Evolutionary conservation across 2,888 invertebrate genomes (phyloP).

Genomic region (Drosophila formosana): DNA sequence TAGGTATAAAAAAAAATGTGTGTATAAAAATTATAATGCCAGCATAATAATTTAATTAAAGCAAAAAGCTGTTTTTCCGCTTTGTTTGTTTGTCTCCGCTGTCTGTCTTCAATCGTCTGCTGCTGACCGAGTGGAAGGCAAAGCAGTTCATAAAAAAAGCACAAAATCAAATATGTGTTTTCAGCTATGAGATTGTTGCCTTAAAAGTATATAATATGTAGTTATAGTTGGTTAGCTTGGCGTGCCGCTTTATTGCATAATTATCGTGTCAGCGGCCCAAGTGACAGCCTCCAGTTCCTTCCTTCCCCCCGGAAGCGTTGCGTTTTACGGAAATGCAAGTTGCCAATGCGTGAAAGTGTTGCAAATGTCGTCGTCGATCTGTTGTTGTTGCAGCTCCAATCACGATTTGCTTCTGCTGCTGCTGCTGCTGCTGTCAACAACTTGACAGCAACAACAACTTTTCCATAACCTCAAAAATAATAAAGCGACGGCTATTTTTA

Average conservation of each 20-base stretch:
- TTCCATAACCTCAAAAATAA: slow-evolving; percentile 71
- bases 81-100: slow-evolving; percentile 58
- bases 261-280: slow-evolving; percentile 39
- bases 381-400: slow-evolving; percentile 53
- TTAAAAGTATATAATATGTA: slow-evolving; percentile 15
- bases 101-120: neutral
- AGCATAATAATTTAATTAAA: slow-evolving; percentile 70
- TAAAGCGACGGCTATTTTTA: slow-evolving; percentile 63
- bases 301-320: slow-evolving; percentile 42
- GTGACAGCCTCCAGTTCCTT: slow-evolving; percentile 17
- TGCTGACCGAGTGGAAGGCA: slow-evolving; percentile 51
- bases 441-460: slow-evolving; percentile 49
- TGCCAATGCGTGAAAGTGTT: slow-evolving; percentile 65
- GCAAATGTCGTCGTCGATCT: slow-evolving; percentile 29
- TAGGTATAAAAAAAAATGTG: slow-evolving; percentile 9
- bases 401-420: slow-evolving; percentile 39
- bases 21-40: slow-evolving; percentile 43
- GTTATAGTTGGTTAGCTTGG: slow-evolving; percentile 5
- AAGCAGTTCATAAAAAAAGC: slow-evolving; percentile 52
- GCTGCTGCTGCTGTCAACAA: slow-evolving; percentile 41
- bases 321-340: slow-evolving; percentile 61
- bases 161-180: slow-evolving; percentile 22
- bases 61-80: slow-evolving; percentile 68
- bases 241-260: slow-evolving; percentile 47
- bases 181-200: slow-evolving; percentile 13